A percentile compares a stretch with the other conserved stretches of the same genome.
Evolutionary conservation across 2,888 invertebrate species (phyloP).

Genomic region (Axea sp.): DNA sequence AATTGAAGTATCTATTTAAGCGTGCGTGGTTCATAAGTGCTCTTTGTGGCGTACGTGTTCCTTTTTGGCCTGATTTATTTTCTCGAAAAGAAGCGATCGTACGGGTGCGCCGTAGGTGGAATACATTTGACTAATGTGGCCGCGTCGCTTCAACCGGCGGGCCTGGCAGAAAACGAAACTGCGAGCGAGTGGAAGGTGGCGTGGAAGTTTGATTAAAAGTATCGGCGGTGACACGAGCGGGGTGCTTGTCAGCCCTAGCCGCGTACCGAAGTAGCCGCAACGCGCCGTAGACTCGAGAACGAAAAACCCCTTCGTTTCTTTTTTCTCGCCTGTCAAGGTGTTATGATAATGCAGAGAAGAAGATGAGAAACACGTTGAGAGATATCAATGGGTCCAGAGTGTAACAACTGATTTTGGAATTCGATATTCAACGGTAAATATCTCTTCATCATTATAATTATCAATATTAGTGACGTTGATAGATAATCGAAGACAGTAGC

Average conservation of each 20-base stretch:
- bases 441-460: conserved; percentile 56
- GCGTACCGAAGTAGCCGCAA: conserved; percentile 18
- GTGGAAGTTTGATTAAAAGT: conserved; percentile 57
- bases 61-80: conserved; percentile 55
- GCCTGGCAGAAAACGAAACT: conserved; percentile 40
- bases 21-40: conserved; percentile 45
- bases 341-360: conserved; percentile 51
- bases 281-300: conserved; percentile 20
- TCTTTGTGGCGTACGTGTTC: conserved; percentile 35
- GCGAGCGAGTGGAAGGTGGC: conserved; percentile 50
- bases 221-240: conserved; percentile 35
- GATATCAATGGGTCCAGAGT: conserved; percentile 29
- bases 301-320: conserved; percentile 34
- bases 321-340: conserved; percentile 35
- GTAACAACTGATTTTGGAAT: conserved; percentile 36
- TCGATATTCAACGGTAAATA: conserved; percentile 49
- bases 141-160: conserved; percentile 54
- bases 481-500: conserved; percentile 62
- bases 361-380: conserved; percentile 49
- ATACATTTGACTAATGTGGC: conserved; percentile 65
- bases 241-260: conserved; percentile 19
- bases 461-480: conserved; percentile 62
- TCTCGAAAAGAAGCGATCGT: conserved; percentile 42
- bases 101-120: conserved; percentile 61
- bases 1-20: conserved; percentile 52